Evolutionary conservation across 2,113 vertebrate genomes (phyloP).

Genomic region (Takifugu bimaculatus): DNA sequence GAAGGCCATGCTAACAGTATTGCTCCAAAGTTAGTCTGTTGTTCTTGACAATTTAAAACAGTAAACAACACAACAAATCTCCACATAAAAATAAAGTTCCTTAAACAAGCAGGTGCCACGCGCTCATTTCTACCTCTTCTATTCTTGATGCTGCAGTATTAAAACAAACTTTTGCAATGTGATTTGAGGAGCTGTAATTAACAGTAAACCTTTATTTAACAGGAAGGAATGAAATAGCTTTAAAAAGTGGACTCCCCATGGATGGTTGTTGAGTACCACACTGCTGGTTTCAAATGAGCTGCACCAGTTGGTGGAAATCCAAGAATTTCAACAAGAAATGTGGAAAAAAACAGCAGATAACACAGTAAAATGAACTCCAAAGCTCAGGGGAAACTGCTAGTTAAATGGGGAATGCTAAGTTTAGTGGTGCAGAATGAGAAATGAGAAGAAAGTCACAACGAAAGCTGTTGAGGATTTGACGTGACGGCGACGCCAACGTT

Average conservation of each 20-base stretch:
- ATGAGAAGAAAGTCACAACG: slow-evolving; percentile 8
- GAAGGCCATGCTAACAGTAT: no score
- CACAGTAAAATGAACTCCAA: not conserved
- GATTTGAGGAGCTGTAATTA: no score
- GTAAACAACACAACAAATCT: no score
- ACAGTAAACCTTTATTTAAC: no score
- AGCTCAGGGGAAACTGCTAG: not conserved
- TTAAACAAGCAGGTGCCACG: no score
- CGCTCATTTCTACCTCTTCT: no score
- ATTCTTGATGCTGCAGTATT: no score
- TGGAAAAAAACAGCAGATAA: not conserved
- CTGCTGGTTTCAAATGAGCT: not conserved
- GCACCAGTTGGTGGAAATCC: not conserved
- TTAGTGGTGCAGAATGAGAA: not conserved
- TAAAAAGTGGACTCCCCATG: not conserved
- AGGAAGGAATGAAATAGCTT: not conserved
- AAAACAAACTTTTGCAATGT: no score
- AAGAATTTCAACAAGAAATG: not conserved
- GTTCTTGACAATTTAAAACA: no score
- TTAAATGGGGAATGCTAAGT: not conserved
- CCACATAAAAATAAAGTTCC: no score
- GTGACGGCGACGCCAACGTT: slow-evolving; percentile 12
- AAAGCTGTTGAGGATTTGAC: slow-evolving; percentile 16
- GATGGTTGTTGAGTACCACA: not conserved
- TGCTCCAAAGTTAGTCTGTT: no score